phyloP scores from a whole-genome alignment of 1,140 invertebrate species.

The Rhagoletis pomonella region DNA sequence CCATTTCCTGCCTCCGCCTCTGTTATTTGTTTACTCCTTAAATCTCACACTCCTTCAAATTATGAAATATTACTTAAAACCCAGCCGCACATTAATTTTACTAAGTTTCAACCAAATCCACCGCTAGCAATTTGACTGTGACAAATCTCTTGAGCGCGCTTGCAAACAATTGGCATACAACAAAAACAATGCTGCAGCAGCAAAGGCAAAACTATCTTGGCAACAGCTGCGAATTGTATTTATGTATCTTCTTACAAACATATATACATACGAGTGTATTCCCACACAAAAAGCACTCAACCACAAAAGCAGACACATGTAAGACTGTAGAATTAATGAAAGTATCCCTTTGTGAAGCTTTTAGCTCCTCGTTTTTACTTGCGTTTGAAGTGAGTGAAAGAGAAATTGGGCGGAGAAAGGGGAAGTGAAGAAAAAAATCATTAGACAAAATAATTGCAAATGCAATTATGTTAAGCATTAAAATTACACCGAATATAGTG shows the following conservation, averaged over 20 bases:
- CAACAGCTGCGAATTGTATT: not conserved
- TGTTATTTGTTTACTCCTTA: not conserved
- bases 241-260: not conserved
- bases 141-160: conserved; percentile 11
- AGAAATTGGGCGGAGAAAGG: not conserved
- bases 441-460: conserved; percentile 51
- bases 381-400: not conserved
- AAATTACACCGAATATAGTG: conserved; percentile 11
- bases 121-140: conserved; percentile 31
- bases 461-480: conserved; percentile 52
- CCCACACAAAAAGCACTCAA: not conserved
- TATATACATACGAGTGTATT: not conserved
- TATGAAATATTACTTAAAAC: conserved; percentile 28
- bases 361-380: not conserved
- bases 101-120: conserved; percentile 38
- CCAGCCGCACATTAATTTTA: conserved; percentile 29
- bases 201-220: conserved; percentile 30
- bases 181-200: not conserved
- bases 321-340: conserved; percentile 27
- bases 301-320: conserved; percentile 41
- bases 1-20: not conserved
- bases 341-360: not conserved
- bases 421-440: not conserved
- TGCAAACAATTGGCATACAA: not conserved
- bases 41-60: not conserved